phyloP scores from a whole-genome alignment of 1,140 invertebrate species.

The Oryctes rhinoceros region DNA sequence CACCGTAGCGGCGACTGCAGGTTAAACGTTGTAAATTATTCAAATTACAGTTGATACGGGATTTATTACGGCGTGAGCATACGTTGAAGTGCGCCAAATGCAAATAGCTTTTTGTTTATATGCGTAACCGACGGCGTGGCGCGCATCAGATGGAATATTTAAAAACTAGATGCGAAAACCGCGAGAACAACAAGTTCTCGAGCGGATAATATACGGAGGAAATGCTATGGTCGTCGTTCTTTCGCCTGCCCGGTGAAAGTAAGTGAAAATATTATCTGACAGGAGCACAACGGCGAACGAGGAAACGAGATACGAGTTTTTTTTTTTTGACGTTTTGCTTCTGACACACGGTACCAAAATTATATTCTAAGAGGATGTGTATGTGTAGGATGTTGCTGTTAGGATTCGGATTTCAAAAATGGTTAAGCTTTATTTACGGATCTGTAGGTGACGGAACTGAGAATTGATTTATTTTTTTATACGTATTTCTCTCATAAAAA shows the following conservation, averaged over 20 bases:
- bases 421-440: not conserved
- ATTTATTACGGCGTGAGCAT: not conserved
- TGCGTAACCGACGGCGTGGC: not conserved
- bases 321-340: not conserved
- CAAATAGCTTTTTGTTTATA: not conserved
- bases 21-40: conserved; percentile 6
- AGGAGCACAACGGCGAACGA: not conserved
- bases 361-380: not conserved
- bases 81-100: not conserved
- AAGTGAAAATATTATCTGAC: not conserved
- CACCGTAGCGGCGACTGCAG: not conserved
- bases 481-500: too few species aligned
- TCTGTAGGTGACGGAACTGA: not conserved
- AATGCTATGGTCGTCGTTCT: not conserved
- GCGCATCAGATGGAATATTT: not conserved
- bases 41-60: conserved; percentile 3
- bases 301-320: not conserved
- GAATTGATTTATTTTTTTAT: not conserved
- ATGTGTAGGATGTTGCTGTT: not conserved
- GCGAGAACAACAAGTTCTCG: not conserved
- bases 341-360: not conserved
- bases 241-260: not conserved
- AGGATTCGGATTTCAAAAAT: not conserved
- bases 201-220: not conserved
- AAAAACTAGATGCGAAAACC: not conserved